These are phyloP conservation scores for Cirrhinus molitorella DNA, from an alignment of 2,797 vertebrate genomes.

Conservation along the genomic window DNA sequence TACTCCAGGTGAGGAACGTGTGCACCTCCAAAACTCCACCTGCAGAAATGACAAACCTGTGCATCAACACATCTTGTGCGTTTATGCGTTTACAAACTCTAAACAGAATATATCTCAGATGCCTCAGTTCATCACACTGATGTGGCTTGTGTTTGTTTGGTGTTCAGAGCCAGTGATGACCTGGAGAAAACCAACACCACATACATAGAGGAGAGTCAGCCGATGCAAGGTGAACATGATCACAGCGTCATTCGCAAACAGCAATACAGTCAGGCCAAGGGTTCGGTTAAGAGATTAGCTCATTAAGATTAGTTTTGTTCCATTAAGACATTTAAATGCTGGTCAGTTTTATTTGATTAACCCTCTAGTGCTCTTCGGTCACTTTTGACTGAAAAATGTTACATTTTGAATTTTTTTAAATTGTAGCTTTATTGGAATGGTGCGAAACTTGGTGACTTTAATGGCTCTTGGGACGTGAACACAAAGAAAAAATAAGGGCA, in stretches of 20 bases:
- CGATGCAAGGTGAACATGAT: constrained; percentile 84
- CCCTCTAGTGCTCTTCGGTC: too few relatives aligned
- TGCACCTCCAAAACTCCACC: background rate
- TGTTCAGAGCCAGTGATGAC: constrained; percentile 89
- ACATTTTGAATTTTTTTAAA: too few relatives aligned
- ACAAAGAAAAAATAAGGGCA: too few relatives aligned
- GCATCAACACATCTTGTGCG: background rate
- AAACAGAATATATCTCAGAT: background rate
- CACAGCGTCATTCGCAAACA: constrained; percentile 35
- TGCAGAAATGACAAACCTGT: background rate
- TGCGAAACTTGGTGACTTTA: too few relatives aligned
- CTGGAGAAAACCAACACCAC: constrained; percentile 95
- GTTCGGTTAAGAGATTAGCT: too few relatives aligned
- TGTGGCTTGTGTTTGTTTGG: constrained; percentile 29
- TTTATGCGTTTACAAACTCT: background rate
- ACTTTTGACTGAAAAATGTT: too few relatives aligned
- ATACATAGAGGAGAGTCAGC: constrained; percentile 91
- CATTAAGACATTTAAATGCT: background rate
- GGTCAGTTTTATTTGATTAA: too few relatives aligned
- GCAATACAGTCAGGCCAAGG: too few relatives aligned
- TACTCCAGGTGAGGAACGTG: constrained; percentile 84
- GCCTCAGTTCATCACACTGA: background rate
- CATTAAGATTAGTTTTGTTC: background rate
- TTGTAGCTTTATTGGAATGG: too few relatives aligned
- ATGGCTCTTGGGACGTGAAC: too few relatives aligned